These are phyloP conservation scores for Mesorhabditis sp. DNA, from an alignment of 2,888 invertebrate genomes.

Conservation along the genomic window DNA sequence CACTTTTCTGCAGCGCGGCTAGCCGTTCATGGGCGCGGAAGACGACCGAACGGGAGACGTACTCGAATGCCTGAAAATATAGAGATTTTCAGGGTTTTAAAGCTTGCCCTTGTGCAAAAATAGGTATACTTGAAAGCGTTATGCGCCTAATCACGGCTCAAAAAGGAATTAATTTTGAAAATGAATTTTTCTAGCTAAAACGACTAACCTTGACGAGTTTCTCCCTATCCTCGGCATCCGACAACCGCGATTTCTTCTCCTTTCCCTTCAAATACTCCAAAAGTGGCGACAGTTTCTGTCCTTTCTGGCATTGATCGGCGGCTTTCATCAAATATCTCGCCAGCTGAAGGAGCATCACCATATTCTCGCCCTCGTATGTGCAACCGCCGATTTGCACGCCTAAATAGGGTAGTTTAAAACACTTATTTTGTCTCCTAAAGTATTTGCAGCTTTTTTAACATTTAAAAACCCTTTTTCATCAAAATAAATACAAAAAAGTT, in stretches of 20 bases:
- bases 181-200: too few species aligned
- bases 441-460: too few species aligned
- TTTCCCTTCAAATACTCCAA: conserved; percentile 30
- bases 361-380: conserved; percentile 95
- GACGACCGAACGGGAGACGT: background rate
- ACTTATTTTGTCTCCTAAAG: too few species aligned
- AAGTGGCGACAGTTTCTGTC: conserved; percentile 21
- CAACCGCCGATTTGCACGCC: conserved; percentile 74
- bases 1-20: background rate
- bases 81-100: background rate
- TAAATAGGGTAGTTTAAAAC: background rate
- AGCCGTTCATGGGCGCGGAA: background rate
- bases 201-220: too few species aligned
- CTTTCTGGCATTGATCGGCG: conserved; percentile 32
- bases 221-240: too few species aligned
- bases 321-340: conserved; percentile 77
- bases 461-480: background rate
- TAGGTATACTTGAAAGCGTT: too few species aligned
- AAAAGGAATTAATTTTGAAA: too few species aligned
- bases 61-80: background rate
- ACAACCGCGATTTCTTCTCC: background rate
- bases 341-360: conserved; percentile 84
- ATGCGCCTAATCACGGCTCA: too few species aligned
- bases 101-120: background rate
- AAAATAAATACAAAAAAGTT: background rate